Base-by-base conservation (phyloP, 1,140 invertebrate genomes). In the Triops longicaudatus region DNA sequence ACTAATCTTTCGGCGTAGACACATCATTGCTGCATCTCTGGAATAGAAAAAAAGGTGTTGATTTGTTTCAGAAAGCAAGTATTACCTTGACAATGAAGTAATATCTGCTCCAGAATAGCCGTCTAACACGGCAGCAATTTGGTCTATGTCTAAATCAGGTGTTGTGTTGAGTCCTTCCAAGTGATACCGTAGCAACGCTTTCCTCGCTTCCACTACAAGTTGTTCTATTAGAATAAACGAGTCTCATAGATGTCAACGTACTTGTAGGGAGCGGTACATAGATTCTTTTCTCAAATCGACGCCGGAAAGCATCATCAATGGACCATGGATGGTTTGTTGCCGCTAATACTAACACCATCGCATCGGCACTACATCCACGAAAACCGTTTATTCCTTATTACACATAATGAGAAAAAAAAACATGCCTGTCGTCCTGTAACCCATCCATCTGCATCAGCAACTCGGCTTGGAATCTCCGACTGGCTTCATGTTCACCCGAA, bases 361-460 rank as follows among this genome's bases (percentile, higher is more conserved):
- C 84, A 76, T 90, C 87, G 9, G 88, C 83, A 79, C 85, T 84
- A 22, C 81, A 12, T 72, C 41, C 10, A 31, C n/a, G 26, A 12
- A 74, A 14, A 76, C 50, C 1, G 80, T 79, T 26, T 81, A 77
- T 22, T 22, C 9, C 14, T 2, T 73, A 26, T 0, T 6, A 73
- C 26, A 6, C 2, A 1, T 73, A 73, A 27, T 26, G 37, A 11
- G n/a, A 42, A n/a, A 22, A 2, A 9, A 26, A 37, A n/a, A 7
- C 17, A 14, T 12, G 42, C 74, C 74, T 75, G 26, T 77, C 76
- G 73, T 87, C 87, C 80, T 90, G 88, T 79, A 92, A 82, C 9
- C 96, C 96, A 83, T 99, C 97, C 82, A 99, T 88, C 84, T 97
- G 92, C 10, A 94, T 89, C 0, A 99, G 88, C 3, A 99, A 85